Evolutionary conservation across 2,888 invertebrate species (phyloP), one percentile per base, ranked within the genome.

Genomic region (Myathropa florea): DNA sequence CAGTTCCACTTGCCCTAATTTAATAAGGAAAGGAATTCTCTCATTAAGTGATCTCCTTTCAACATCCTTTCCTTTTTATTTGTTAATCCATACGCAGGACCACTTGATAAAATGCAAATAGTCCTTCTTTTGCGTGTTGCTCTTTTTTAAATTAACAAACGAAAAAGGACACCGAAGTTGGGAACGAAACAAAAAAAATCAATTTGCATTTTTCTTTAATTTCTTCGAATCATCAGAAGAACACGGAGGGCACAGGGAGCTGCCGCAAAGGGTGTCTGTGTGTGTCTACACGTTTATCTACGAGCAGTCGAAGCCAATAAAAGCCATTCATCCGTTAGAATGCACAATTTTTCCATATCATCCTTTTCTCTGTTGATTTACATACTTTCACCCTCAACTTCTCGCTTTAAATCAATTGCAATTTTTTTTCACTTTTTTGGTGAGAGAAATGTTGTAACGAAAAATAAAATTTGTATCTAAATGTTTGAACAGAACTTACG

Each of bases 401-500:
- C 30, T 36, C 53, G 39, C 26, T 75, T 57, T 67, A 83, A 81
- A 86, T 86, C 85, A 86, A 86, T 86, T 85, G 85, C 30, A 68
- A 36, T 57, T 57, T 26, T 64, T 26, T 46, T 18, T 46, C 39
- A 6, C 64, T 71, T 72, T 63, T 30, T 36, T 70, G 6, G 23
- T 24, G 23, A 18, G 18, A 53, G 67, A 64, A 9, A 10, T 1
- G 14, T n/a, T 23, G 30, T 33, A 64, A 78, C 60, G 59, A 57
- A 36, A 21, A 53, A 18, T 80, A 71, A 53, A 80, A 78, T 72
- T 68, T 60, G 68, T 68, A 85, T 78, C 68, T 70, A 76, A 60
- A 61, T 76, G 59, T 61, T 75, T 76, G 26, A 28, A 60, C 61
- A 85, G 76, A 90, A 94, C 94, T 94, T 93, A 94, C 94, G 94